A percentile compares a stretch with the other conserved stretches of the same genome.
Conservation (phyloP, 2,888 invertebrate species). For the Venustoraphidia nigricollis region DNA sequence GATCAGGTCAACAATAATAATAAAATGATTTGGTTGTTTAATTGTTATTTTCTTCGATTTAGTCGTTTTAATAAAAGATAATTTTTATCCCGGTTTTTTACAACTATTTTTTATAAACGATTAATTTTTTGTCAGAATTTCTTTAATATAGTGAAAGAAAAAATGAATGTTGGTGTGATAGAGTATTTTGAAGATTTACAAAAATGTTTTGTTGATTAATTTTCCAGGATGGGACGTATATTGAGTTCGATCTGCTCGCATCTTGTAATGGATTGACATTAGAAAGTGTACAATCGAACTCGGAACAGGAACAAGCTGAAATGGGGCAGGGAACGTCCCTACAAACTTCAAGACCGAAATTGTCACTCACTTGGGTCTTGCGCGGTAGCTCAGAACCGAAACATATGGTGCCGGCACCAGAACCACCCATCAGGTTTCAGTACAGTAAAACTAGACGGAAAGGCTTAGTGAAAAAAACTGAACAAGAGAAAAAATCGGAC, state of each 20-base stretch:
- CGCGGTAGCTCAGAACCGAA: conserved; percentile 4
- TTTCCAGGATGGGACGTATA: neutral
- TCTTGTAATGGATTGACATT: neutral
- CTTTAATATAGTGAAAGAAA: no score
- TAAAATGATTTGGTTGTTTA: no score
- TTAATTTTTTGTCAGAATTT: no score
- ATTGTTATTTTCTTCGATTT: no score
- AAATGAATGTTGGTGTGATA: no score
- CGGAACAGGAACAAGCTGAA: conserved; percentile 10
- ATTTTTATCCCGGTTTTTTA: no score
- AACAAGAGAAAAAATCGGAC: conserved; percentile 5
- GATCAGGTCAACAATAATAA: no score
- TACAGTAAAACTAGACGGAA: conserved; percentile 22
- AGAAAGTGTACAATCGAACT: no score
- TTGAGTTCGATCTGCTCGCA: conserved; percentile 3
- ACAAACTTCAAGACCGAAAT: conserved; percentile 37
- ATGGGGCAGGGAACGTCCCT: conserved; percentile 40
- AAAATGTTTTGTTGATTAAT: neutral
- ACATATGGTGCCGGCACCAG: conserved; percentile 21
- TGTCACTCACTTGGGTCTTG: conserved; percentile 61
- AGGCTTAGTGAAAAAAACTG: conserved; percentile 12
- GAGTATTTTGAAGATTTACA: no score
- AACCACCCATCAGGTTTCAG: conserved; percentile 29
- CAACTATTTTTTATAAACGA: no score
- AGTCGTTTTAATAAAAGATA: no score